These are phyloP conservation scores for Eubucco bourcierii DNA, from an alignment of 2,113 vertebrate species.

Conservation along the genomic window DNA sequence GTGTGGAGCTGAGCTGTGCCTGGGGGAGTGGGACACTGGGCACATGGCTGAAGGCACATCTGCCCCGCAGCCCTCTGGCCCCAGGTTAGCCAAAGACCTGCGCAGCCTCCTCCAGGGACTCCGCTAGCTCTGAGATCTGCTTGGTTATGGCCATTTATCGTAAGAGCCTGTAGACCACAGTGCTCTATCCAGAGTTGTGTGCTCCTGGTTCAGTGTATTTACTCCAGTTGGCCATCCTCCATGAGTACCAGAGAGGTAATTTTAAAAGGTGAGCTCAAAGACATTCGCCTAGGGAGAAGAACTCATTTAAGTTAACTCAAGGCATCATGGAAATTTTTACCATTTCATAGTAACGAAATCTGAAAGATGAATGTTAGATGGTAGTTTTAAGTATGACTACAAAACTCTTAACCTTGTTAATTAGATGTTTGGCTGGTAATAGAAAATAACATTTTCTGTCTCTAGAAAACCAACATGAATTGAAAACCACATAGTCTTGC, in stretches of 20 bases:
- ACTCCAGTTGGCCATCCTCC: background rate
- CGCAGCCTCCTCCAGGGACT: background rate
- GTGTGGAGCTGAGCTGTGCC: background rate
- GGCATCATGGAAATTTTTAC: background rate
- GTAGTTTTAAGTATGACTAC: slow-evolving; percentile 39
- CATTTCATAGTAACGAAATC: background rate
- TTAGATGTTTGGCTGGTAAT: slow-evolving; percentile 6
- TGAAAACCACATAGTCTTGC: background rate
- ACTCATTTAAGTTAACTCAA: background rate
- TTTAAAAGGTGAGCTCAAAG: background rate
- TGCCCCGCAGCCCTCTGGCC: background rate
- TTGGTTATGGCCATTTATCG: background rate
- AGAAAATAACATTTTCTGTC: background rate
- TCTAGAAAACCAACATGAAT: slow-evolving; percentile 24
- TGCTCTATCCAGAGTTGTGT: background rate
- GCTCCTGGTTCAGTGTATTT: background rate
- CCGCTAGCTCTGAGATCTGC: background rate
- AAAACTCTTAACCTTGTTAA: slow-evolving; percentile 23
- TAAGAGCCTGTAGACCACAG: background rate
- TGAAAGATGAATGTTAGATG: background rate
- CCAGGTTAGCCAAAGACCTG: background rate
- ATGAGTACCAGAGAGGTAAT: background rate
- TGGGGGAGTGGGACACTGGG: background rate
- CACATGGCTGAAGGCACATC: fast-evolving
- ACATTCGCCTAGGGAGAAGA: background rate